Conservation (phyloP, 1,140 invertebrate genomes). For the Leptinotarsa undecemlineata region DNA sequence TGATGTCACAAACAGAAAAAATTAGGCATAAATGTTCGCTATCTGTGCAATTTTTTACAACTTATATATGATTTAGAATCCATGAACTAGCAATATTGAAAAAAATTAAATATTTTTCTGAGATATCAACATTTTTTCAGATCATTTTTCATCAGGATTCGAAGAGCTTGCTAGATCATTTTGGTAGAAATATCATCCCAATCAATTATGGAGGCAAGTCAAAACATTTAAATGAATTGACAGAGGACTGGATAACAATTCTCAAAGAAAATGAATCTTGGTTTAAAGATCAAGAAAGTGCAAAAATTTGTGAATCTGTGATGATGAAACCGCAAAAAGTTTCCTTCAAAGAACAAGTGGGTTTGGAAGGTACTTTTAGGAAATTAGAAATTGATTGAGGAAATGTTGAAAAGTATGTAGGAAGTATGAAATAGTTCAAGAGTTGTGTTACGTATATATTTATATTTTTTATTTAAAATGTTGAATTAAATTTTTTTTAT, state of each 20-base stretch:
- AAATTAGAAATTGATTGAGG: conserved; percentile 41
- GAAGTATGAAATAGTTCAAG: no score
- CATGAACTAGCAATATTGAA: no score
- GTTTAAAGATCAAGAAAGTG: conserved; percentile 41
- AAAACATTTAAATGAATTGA: conserved; percentile 38
- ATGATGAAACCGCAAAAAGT: conserved; percentile 26
- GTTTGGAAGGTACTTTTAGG: conserved; percentile 41
- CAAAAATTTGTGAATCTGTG: conserved; percentile 29
- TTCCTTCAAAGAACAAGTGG: conserved; percentile 19
- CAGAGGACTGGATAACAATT: conserved; percentile 37
- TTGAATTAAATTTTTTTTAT: no score
- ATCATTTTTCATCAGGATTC: conserved; percentile 35
- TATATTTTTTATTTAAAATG: no score
- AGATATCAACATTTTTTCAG: no score
- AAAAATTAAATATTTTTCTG: no score
- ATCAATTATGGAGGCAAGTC: conserved; percentile 46
- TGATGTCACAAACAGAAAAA: no score
- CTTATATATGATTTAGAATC: no score
- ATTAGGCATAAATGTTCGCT: no score
- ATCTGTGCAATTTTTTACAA: no score
- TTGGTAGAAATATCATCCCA: conserved; percentile 46
- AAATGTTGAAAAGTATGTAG: no score
- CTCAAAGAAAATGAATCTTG: conserved; percentile 39
- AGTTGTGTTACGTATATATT: no score
- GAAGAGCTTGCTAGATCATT: conserved; percentile 39